Conservation (phyloP, 37 sponge, comb jelly and placozoan species). For the Dysidea cf. avara region DNA sequence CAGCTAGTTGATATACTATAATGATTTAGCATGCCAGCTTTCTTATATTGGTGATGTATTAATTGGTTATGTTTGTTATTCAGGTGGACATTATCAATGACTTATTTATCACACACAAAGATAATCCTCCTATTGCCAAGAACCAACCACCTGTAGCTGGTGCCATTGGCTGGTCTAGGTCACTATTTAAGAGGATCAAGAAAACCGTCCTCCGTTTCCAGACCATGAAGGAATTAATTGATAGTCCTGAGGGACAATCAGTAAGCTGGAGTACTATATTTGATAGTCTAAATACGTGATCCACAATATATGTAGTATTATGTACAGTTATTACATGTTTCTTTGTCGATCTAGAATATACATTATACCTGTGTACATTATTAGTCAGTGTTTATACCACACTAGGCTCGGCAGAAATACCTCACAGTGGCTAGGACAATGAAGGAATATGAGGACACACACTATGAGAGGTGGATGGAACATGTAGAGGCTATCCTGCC, state of each 20-base stretch:
- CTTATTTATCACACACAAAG: constrained; percentile 70
- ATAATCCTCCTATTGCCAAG: constrained; percentile 84
- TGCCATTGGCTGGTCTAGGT: constrained; percentile 91
- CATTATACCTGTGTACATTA: background rate
- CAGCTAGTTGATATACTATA: too few species aligned
- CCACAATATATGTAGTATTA: background rate
- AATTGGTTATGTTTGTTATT: background rate
- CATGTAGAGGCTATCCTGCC: constrained; percentile 67
- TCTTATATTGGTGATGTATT: too few species aligned
- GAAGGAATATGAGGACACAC: constrained; percentile 90
- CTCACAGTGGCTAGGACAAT: constrained; percentile 90
- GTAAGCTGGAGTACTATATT: constrained; percentile 51
- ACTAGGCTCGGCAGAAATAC: constrained; percentile 82
- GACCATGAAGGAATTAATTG: constrained; percentile 89
- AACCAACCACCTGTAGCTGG: constrained; percentile 97
- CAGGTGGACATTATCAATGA: constrained; percentile 80
- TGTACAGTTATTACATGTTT: background rate
- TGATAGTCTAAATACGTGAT: background rate
- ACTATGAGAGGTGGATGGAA: constrained; percentile 79
- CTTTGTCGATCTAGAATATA: background rate
- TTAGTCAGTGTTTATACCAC: background rate
- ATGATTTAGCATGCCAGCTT: too few species aligned
- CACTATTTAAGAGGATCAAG: constrained; percentile 96
- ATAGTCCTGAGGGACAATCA: constrained; percentile 77
- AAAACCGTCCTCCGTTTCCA: constrained; percentile 92